Conservation (phyloP, 2,888 invertebrate species). For the Dicycla oo region DNA sequence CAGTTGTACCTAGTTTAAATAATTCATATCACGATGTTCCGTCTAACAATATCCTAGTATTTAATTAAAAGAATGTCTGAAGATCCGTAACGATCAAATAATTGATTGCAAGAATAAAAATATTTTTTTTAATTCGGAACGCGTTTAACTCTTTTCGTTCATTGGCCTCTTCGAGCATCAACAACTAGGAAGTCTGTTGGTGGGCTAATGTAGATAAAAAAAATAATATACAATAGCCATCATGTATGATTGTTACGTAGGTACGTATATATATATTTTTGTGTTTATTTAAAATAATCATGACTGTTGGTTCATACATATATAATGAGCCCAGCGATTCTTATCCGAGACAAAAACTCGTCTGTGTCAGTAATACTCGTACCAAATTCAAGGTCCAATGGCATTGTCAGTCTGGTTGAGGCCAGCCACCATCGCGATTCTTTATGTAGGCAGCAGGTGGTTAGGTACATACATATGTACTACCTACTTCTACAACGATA, state of each 20-base stretch:
- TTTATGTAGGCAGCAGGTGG: conserved; percentile 58
- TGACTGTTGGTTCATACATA: conserved; percentile 79
- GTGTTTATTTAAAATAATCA: conserved; percentile 80
- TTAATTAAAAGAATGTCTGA: conserved; percentile 58
- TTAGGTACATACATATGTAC: conserved; percentile 43
- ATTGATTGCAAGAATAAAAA: conserved; percentile 15
- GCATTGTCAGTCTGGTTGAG: conserved; percentile 71
- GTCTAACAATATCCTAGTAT: conserved; percentile 56
- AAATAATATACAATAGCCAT: conserved; percentile 73
- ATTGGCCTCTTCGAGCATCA: conserved; percentile 76
- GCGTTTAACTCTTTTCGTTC: conserved; percentile 78
- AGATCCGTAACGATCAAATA: conserved; percentile 45
- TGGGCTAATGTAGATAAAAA: conserved; percentile 71
- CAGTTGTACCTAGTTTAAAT: conserved; percentile 47
- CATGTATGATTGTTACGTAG: conserved; percentile 53
- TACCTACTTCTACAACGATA: conserved; percentile 38
- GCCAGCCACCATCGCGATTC: conserved; percentile 68
- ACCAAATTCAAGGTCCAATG: conserved; percentile 72
- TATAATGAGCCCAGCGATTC: conserved; percentile 79
- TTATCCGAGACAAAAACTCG: conserved; percentile 83
- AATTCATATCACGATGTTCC: conserved; percentile 61
- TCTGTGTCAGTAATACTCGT: conserved; percentile 76
- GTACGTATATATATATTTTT: conserved; percentile 65
- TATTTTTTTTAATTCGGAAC: conserved; percentile 54
- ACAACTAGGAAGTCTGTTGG: conserved; percentile 81